Percentiles rank a stretch among this genome's conserved stretches.
These are phyloP conservation scores for Smutsia gigantea DNA, from an alignment of 2,797 vertebrate genomes.

Conservation along the genomic window DNA sequence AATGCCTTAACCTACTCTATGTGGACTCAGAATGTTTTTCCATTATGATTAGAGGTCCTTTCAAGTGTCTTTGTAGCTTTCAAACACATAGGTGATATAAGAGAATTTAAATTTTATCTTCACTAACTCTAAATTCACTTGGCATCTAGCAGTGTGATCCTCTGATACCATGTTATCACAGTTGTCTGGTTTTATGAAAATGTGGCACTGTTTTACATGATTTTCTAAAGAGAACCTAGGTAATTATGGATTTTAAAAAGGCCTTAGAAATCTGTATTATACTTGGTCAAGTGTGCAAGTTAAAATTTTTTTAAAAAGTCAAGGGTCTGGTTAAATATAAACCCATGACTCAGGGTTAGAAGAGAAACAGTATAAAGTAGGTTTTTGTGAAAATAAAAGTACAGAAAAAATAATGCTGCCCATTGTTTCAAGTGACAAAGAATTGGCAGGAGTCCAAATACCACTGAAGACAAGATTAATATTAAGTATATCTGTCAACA, in stretches of 20 bases:
- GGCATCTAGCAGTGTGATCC: neutral
- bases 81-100: neutral
- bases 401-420: constrained; percentile 66
- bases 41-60: neutral
- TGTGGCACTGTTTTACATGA: neutral
- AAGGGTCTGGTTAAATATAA: constrained; percentile 53
- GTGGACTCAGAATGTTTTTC: neutral
- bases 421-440: constrained; percentile 74
- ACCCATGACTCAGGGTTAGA: neutral
- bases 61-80: neutral
- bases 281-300: constrained; percentile 19
- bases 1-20: neutral
- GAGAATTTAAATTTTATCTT: constrained; percentile 28
- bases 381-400: constrained; percentile 45
- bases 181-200: neutral
- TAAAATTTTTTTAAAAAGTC: neutral
- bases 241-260: neutral
- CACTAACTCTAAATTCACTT: neutral
- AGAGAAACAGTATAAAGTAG: constrained; percentile 32
- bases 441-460: constrained; percentile 67
- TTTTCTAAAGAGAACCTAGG: neutral
- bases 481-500: constrained; percentile 77
- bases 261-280: neutral
- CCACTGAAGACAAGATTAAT: constrained; percentile 73
- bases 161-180: neutral